Evolutionary conservation across 2,888 invertebrate genomes (phyloP).

Genomic region (Halictus ligatus): DNA sequence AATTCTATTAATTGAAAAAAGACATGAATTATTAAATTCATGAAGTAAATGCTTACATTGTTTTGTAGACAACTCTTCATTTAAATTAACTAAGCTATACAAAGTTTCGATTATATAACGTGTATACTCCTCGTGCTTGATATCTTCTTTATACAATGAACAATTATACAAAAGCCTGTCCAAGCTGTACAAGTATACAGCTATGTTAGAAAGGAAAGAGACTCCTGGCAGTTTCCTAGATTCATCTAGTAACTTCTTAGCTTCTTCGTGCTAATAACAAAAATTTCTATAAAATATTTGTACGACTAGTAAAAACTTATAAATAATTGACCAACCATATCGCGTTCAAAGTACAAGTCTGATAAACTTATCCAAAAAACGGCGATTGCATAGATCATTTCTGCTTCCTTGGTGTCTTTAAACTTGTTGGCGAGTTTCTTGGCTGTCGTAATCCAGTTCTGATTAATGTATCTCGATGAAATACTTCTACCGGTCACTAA

Average conservation of each 20-base stretch:
- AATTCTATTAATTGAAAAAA: neutral
- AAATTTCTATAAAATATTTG: constrained; percentile 11
- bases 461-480: constrained; percentile 72
- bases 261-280: constrained; percentile 69
- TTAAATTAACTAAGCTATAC: constrained; percentile 74
- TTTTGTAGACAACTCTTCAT: constrained; percentile 52
- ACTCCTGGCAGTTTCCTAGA: constrained; percentile 65
- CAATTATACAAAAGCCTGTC: constrained; percentile 74
- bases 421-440: constrained; percentile 60
- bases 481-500: constrained; percentile 77
- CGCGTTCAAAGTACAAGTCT: constrained; percentile 78
- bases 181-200: constrained; percentile 69
- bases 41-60: constrained; percentile 56
- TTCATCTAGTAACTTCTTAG: constrained; percentile 69
- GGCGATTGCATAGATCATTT: constrained; percentile 63
- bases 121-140: constrained; percentile 73
- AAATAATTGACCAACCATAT: constrained; percentile 65
- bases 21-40: neutral
- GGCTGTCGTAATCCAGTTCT: constrained; percentile 74
- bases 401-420: constrained; percentile 59
- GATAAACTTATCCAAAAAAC: constrained; percentile 78
- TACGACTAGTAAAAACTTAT: neutral
- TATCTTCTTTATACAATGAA: constrained; percentile 62
- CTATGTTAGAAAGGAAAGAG: constrained; percentile 61
- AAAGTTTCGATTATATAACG: constrained; percentile 72